phyloP scores from a whole-genome alignment of 2,113 vertebrate species.

The Paralichthys olivaceus region DNA sequence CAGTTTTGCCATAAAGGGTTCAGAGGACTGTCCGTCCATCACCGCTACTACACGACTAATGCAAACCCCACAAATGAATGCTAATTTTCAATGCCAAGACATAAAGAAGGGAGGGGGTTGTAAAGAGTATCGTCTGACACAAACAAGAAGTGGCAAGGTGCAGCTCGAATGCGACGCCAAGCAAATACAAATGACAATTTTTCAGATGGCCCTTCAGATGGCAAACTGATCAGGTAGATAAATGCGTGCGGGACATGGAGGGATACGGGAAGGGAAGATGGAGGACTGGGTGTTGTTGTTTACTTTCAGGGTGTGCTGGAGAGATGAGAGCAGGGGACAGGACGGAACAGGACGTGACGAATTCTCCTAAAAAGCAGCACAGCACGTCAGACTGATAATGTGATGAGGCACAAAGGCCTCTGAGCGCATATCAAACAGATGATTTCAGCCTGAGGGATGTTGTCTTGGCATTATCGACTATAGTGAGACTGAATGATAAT shows the following conservation, averaged over 20 bases:
- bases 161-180: neutral
- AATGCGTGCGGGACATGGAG: constrained; percentile 40
- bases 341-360: constrained; percentile 54
- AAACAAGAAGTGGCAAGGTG: constrained; percentile 40
- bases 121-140: constrained; percentile 16
- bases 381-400: constrained; percentile 74
- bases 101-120: neutral
- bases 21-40: constrained; percentile 44
- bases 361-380: constrained; percentile 60
- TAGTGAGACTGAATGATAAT: constrained; percentile 60
- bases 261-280: constrained; percentile 21
- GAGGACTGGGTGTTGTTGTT: constrained; percentile 54
- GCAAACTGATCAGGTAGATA: constrained; percentile 64
- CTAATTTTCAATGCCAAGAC: constrained; percentile 36
- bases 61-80: constrained; percentile 59
- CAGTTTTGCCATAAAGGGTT: constrained; percentile 47
- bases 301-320: constrained; percentile 51
- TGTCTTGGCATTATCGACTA: constrained; percentile 63
- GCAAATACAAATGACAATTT: constrained; percentile 54
- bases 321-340: constrained; percentile 49
- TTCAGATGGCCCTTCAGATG: constrained; percentile 47
- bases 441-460: constrained; percentile 64
- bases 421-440: constrained; percentile 71
- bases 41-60: constrained; percentile 64
- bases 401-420: constrained; percentile 70